These are phyloP conservation scores for Otis tarda DNA, from an alignment of 2,113 vertebrate genomes.

Conservation along the genomic window DNA sequence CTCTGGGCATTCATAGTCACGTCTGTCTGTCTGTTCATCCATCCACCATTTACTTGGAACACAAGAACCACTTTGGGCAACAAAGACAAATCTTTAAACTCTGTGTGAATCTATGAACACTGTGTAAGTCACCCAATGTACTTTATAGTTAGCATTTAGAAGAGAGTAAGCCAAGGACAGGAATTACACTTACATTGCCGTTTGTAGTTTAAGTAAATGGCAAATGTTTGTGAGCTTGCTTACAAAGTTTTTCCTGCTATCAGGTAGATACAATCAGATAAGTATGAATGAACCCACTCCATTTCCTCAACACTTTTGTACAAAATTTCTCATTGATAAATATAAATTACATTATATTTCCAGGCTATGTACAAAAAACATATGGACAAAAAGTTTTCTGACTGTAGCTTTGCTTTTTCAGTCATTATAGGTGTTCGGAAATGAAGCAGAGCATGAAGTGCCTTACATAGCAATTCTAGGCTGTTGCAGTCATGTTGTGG, in stretches of 20 bases:
- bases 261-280: neutral
- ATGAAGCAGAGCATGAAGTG: neutral
- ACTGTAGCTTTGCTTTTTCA: neutral
- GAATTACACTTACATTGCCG: neutral
- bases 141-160: neutral
- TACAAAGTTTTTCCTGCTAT: neutral
- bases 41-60: neutral
- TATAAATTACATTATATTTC: neutral
- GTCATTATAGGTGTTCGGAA: neutral
- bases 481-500: neutral
- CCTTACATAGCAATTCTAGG: neutral
- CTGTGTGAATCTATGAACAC: neutral
- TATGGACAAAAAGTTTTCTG: neutral
- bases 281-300: neutral
- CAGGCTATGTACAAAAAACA: neutral
- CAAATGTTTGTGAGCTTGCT: neutral
- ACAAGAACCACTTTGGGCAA: neutral
- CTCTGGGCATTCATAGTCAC: neutral
- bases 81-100: neutral
- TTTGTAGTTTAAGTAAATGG: neutral
- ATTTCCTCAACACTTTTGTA: neutral
- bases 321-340: neutral
- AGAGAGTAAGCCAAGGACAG: neutral
- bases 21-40: neutral
- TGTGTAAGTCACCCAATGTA: neutral